Evolutionary conservation across 2,113 vertebrate species (phyloP).

Genomic region (Panthera leo): DNA sequence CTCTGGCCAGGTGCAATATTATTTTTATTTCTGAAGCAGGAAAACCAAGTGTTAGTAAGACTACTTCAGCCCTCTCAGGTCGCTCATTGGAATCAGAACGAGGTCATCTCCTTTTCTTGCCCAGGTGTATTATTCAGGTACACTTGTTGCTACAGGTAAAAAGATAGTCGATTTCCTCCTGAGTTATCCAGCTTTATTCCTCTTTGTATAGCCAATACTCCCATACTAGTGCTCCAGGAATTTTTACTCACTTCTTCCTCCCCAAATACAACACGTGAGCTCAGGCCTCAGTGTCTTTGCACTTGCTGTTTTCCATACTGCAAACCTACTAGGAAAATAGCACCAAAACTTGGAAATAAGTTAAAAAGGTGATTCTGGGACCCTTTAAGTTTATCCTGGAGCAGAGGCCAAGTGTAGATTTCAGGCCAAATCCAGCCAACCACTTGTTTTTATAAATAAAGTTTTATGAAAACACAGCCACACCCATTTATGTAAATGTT

Average conservation of each 20-base stretch:
- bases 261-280: neutral
- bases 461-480: neutral
- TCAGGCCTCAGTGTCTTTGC: neutral
- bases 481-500: neutral
- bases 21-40: neutral
- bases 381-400: neutral
- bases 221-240: neutral
- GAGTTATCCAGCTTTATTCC: neutral
- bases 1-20: neutral
- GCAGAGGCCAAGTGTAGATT: neutral
- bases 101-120: neutral
- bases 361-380: neutral
- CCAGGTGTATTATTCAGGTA: neutral
- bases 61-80: neutral
- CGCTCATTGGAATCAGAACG: neutral
- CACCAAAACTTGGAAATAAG: neutral
- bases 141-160: neutral
- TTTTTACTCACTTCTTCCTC: neutral
- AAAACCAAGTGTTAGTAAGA: neutral
- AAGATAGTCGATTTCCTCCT: neutral
- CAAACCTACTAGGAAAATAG: neutral
- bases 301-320: neutral
- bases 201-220: neutral
- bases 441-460: neutral
- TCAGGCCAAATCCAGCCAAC: neutral